phyloP scores from a whole-genome alignment of 2,113 vertebrate genomes.

The Neotragus pygmaeus region DNA sequence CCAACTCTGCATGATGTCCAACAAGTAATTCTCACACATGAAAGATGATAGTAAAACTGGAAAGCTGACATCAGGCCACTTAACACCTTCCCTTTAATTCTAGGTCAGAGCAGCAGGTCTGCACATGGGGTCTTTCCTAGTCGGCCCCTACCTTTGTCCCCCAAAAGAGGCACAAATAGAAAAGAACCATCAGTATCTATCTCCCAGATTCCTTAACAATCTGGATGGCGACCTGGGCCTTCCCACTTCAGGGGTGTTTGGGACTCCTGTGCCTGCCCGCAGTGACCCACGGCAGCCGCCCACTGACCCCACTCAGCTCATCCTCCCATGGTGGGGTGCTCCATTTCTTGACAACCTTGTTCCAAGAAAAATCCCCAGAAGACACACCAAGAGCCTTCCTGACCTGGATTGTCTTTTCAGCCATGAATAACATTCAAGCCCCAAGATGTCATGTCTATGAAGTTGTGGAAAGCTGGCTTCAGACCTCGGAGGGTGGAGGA shows the following conservation, averaged over 20 bases:
- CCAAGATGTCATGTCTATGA: neutral
- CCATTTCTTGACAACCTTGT: neutral
- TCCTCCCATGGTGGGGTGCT: neutral
- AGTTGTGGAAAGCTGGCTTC: constrained; percentile 8
- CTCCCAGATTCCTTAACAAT: neutral
- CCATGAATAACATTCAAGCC: constrained; percentile 21
- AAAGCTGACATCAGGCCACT: neutral
- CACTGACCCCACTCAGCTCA: neutral
- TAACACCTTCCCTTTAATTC: neutral
- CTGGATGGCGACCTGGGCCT: no score
- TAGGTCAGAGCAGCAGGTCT: neutral
- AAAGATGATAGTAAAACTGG: neutral
- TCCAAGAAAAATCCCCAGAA: neutral
- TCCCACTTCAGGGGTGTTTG: neutral
- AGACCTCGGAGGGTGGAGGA: neutral
- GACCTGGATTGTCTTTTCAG: neutral
- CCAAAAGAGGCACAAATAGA: neutral
- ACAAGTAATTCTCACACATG: neutral
- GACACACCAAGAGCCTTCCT: neutral
- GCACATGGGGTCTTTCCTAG: neutral
- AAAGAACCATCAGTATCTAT: neutral
- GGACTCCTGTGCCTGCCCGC: neutral
- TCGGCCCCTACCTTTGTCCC: neutral
- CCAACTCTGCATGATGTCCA: neutral
- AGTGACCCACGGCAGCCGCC: neutral